Evolutionary conservation across 1,140 invertebrate species (phyloP).

Genomic region (Zaprionus capensis): DNA sequence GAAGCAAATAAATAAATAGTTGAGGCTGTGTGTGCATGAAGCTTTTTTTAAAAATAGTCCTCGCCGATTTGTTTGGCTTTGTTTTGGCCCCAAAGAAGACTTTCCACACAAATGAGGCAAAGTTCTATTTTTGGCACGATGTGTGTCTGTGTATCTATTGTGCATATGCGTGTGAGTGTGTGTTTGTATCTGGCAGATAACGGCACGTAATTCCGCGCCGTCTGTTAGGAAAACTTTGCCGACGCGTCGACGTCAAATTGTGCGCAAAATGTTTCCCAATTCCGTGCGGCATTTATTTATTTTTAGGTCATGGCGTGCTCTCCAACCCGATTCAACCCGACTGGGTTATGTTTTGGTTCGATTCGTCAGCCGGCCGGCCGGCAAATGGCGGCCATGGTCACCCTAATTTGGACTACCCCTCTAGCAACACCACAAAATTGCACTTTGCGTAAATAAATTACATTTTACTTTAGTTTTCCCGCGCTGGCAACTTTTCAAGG

Average conservation of each 20-base stretch:
- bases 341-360: slow-evolving; percentile 38
- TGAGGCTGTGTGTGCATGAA: slow-evolving; percentile 44
- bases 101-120: slow-evolving; percentile 76
- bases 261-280: slow-evolving; percentile 21
- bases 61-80: slow-evolving; percentile 58
- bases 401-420: slow-evolving; percentile 16
- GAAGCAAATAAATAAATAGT: slow-evolving; percentile 36
- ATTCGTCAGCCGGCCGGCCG: slow-evolving; percentile 21
- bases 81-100: slow-evolving; percentile 64
- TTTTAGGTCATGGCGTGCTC: slow-evolving; percentile 76
- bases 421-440: slow-evolving; percentile 1
- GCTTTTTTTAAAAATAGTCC: slow-evolving; percentile 69
- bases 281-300: slow-evolving; percentile 53
- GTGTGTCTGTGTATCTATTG: slow-evolving; percentile 27
- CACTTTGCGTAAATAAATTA: slow-evolving; percentile 31
- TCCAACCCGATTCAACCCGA: slow-evolving; percentile 27
- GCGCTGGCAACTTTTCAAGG: slow-evolving; percentile 43
- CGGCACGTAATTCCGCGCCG: slow-evolving; percentile 67
- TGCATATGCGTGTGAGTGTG: slow-evolving; percentile 22
- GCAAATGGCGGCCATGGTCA: slow-evolving; percentile 29
- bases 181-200: slow-evolving; percentile 45
- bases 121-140: slow-evolving; percentile 69
- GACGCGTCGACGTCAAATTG: slow-evolving; percentile 55
- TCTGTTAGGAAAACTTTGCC: slow-evolving; percentile 67
- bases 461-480: slow-evolving; percentile 21